Evolutionary conservation across 2,888 invertebrate genomes (phyloP).

Genomic region (Epistrophe eligans): DNA sequence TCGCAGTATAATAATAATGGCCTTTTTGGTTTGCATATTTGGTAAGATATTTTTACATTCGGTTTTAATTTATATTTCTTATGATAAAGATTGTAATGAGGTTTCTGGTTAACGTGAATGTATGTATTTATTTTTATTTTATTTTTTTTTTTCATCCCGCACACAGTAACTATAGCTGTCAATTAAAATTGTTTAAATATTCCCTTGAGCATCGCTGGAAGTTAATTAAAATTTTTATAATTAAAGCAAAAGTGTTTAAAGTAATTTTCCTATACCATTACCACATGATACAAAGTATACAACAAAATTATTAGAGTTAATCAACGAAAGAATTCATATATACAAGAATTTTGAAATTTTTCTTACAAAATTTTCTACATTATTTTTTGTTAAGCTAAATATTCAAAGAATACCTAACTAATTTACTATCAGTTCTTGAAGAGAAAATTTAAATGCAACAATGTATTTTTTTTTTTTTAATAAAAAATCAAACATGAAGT

Average conservation of each 20-base stretch:
- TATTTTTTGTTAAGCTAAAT: no score
- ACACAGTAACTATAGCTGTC: neutral
- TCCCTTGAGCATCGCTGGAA: constrained; percentile 19
- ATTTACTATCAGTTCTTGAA: no score
- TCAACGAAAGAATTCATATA: no score
- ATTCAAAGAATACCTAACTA: no score
- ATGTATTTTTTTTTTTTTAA: no score
- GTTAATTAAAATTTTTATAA: constrained; percentile 40
- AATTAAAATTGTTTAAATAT: constrained; percentile 65
- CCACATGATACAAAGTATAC: neutral
- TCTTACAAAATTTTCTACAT: no score
- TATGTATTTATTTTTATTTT: no score
- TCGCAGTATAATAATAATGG: constrained; percentile 10
- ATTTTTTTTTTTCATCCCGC: constrained; percentile 31
- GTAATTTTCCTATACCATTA: neutral
- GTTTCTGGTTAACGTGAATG: neutral
- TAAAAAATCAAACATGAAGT: no score
- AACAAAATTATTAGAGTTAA: neutral
- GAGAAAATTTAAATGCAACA: no score
- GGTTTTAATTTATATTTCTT: constrained; percentile 3
- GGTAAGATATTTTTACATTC: constrained; percentile 62
- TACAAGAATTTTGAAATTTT: no score
- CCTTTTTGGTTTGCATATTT: constrained; percentile 68
- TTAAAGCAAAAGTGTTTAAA: constrained; percentile 28
- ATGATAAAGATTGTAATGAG: constrained; percentile 33